Evolutionary conservation across 2,797 vertebrate species (phyloP), one percentile per base, ranked within the genome.

Genomic region (Aeoliscus strigatus): DNA sequence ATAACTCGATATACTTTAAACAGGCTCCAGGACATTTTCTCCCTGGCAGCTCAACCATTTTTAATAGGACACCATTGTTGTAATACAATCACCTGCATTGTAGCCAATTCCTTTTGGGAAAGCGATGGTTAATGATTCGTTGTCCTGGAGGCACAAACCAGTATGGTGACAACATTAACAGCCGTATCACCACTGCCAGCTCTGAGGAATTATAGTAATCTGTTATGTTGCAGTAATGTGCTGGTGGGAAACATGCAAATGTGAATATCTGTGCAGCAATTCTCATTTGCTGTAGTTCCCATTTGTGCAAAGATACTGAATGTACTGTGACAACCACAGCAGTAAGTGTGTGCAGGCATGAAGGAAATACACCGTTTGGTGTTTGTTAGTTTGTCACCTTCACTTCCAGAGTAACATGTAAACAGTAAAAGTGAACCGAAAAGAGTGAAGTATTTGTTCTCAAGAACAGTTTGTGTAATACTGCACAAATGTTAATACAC

Each of bases 11-110:
- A 53, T 37, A 6, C 39, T 39, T 29, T 27, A 31, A 70, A 28
- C 51, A 62, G 58, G 52, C 71, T 69, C 39, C 51, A 25, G 62
- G 64, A 70, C 60, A 58, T 75, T 74, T 77, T 73, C 64, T 33
- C 68, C 45, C 58, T 70, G 60, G 73, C 69, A 51, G 46, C 15
- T 32, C 36, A 47, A 25, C 35, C 1, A 27, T 14, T 28, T 29
- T 25, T 38, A 14, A 28, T 41, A 49, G 9, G n/a, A 48, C 30
- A 12, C 58, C 53, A 63, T 75, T 74, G 58, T 55, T 68, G 75
- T 64, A 80, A 76, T 46, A 76, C 60, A 80, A 77, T 79, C 66
- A 70, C 65, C 58, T 71, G 60, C 37, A 3, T 27, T 15, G 47
- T n/a, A 44, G 71, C 64, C 75, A 80, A 56, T 60, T 78, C 58